Percentiles rank a stretch among this genome's conserved stretches.
phyloP scores from a whole-genome alignment of 2,113 vertebrate genomes.

The Zingel zingel region DNA sequence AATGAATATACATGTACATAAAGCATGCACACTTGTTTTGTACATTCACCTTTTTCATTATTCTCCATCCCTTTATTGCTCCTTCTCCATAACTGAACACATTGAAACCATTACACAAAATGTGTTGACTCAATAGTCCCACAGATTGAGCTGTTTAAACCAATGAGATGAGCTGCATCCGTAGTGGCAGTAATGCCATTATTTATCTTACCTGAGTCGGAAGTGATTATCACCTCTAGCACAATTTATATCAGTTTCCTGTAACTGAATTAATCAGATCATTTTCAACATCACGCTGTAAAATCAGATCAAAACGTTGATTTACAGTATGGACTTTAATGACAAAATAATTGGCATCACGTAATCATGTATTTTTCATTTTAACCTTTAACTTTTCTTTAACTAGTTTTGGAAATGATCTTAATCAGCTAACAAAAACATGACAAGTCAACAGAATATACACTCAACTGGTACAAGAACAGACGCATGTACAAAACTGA shows the following conservation, averaged over 20 bases:
- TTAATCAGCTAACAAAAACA: background rate
- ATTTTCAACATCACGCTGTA: background rate
- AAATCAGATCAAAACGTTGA: background rate
- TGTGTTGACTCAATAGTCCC: background rate
- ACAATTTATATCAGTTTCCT: background rate
- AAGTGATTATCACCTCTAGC: background rate
- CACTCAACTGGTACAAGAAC: background rate
- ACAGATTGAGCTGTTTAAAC: slow-evolving; percentile 10
- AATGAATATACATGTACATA: background rate
- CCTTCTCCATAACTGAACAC: background rate
- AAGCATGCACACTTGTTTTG: background rate
- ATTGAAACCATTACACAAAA: background rate
- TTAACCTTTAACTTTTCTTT: background rate
- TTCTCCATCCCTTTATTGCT: background rate
- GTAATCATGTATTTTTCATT: background rate
- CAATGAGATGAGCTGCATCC: slow-evolving; percentile 16
- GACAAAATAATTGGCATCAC: background rate
- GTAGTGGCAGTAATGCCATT: background rate
- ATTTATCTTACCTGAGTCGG: background rate
- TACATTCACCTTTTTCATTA: background rate
- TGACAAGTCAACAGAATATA: background rate
- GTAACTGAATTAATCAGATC: background rate
- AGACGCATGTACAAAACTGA: background rate
- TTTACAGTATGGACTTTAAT: background rate
- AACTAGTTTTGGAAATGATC: background rate